These are phyloP conservation scores for Pyrrhia umbra DNA, from an alignment of 2,888 invertebrate species.

Conservation along the genomic window DNA sequence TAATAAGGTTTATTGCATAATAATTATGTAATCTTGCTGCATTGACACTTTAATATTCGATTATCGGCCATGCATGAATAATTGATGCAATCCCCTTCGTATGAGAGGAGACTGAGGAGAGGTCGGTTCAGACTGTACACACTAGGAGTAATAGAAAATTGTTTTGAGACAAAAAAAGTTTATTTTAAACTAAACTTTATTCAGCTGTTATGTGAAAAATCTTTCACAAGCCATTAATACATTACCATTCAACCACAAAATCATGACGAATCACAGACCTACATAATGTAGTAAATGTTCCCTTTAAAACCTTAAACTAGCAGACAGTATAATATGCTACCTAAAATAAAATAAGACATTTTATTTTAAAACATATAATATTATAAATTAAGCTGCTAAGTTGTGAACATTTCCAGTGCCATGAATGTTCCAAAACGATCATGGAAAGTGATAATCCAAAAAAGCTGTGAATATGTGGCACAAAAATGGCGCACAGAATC, in stretches of 20 bases:
- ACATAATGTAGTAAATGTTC: constrained; percentile 45
- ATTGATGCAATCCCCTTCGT: too few relatives aligned
- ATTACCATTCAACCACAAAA: constrained; percentile 56
- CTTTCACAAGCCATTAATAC: constrained; percentile 49
- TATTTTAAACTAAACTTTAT: constrained; percentile 58
- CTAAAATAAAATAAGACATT: constrained; percentile 39
- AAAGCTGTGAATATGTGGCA: too few relatives aligned
- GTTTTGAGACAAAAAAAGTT: constrained; percentile 58
- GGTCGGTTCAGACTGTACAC: too few relatives aligned
- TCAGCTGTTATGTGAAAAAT: constrained; percentile 47
- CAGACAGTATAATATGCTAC: constrained; percentile 40
- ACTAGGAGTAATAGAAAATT: constrained; percentile 13
- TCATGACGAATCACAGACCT: constrained; percentile 52
- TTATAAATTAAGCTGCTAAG: constrained; percentile 24
- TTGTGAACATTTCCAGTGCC: constrained; percentile 46
- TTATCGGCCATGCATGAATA: too few relatives aligned
- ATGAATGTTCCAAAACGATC: neutral
- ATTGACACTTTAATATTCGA: too few relatives aligned
- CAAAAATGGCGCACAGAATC: too few relatives aligned
- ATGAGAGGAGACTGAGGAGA: too few relatives aligned
- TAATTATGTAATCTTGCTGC: too few relatives aligned
- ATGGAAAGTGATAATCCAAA: too few relatives aligned
- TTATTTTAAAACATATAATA: constrained; percentile 29
- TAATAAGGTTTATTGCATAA: too few relatives aligned
- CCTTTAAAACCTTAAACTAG: constrained; percentile 58